Conservation (phyloP, 2,113 vertebrate genomes). For the Coptodon rendalli region DNA sequence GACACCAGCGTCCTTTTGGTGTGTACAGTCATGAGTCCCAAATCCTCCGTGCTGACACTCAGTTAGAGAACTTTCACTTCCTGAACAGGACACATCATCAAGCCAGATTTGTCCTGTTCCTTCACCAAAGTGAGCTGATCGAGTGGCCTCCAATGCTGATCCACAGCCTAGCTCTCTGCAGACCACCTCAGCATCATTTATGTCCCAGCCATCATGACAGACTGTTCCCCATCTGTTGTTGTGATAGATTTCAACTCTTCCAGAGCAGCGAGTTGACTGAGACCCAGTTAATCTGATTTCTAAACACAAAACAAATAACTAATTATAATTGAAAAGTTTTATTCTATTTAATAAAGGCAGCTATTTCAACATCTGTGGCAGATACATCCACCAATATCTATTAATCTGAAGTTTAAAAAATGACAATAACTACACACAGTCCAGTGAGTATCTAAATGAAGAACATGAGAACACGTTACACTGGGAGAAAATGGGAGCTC, state of each 20-base stretch:
- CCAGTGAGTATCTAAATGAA: background rate
- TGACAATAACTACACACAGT: background rate
- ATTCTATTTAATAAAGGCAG: background rate
- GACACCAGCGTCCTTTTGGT: background rate
- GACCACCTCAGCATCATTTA: background rate
- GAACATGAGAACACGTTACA: background rate
- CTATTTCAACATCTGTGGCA: background rate
- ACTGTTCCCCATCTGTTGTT: background rate
- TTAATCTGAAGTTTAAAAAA: background rate
- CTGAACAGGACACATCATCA: background rate
- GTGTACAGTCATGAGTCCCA: background rate
- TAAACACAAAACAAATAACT: background rate
- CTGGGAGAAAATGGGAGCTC: background rate
- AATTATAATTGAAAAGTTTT: background rate
- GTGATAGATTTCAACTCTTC: background rate
- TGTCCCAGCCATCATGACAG: background rate
- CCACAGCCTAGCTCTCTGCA: fast-evolving
- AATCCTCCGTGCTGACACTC: fast-evolving
- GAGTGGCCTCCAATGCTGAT: background rate
- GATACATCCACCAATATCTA: background rate
- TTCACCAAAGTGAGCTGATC: background rate
- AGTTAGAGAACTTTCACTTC: background rate
- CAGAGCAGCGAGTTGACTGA: background rate
- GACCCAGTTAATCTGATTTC: background rate
- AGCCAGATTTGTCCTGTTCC: background rate